phyloP scores from a whole-genome alignment of 2,888 invertebrate genomes.

The Megastigmus dorsalis region DNA sequence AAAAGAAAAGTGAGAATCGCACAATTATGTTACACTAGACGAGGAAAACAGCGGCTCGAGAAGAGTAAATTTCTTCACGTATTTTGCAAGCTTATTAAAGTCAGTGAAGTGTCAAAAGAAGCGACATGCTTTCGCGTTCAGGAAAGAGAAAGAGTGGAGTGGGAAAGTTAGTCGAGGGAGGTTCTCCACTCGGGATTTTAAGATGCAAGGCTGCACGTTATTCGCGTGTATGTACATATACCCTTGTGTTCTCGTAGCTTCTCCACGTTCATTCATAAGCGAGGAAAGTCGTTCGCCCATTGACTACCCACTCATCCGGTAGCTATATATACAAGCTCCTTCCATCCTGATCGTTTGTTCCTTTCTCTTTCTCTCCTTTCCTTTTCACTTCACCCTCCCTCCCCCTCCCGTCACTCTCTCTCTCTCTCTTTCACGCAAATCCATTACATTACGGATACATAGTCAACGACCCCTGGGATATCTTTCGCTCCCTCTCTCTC shows the following conservation, averaged over 20 bases:
- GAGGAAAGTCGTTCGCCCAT: conserved; percentile 61
- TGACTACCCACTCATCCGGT: conserved; percentile 55
- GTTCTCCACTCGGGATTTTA: conserved; percentile 54
- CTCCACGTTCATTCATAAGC: conserved; percentile 64
- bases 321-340: not conserved
- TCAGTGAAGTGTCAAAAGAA: conserved; percentile 29
- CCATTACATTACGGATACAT: conserved; percentile 17
- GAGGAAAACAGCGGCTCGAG: not conserved
- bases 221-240: not conserved
- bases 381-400: conserved; percentile 1
- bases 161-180: not conserved
- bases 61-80: conserved; percentile 20
- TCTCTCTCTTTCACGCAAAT: not conserved
- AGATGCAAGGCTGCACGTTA: conserved; percentile 65
- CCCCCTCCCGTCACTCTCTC: not conserved
- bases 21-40: not conserved
- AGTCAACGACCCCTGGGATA: conserved; percentile 27
- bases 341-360: not conserved
- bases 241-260: not conserved
- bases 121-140: not conserved
- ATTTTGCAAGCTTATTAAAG: conserved; percentile 35
- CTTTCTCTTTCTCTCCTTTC: conserved; percentile 47
- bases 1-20: not conserved
- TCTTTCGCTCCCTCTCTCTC: not conserved
- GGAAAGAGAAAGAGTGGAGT: not conserved